Evolutionary conservation across 2,113 vertebrate genomes (phyloP).

Genomic region (Macheiramphus alcinus): DNA sequence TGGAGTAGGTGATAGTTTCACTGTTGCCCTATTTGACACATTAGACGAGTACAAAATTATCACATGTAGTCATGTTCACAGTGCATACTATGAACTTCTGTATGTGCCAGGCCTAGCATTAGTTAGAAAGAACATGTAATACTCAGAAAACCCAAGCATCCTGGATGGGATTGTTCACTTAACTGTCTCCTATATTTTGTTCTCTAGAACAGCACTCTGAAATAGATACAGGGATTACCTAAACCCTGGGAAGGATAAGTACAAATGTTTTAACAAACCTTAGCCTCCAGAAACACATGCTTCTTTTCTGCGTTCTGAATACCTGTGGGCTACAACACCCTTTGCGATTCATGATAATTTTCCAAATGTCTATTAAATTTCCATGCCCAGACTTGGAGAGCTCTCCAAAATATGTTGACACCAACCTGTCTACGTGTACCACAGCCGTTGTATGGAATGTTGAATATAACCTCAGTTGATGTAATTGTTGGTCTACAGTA

Average conservation of each 20-base stretch:
- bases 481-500: conserved; percentile 47
- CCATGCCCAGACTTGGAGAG: background rate
- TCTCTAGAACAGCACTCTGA: background rate
- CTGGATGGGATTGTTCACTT: background rate
- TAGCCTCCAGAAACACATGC: background rate
- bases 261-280: background rate
- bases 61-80: background rate
- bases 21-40: conserved; percentile 39
- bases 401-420: background rate
- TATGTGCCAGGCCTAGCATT: background rate
- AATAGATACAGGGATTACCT: background rate
- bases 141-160: background rate
- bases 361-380: background rate
- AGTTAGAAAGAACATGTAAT: background rate
- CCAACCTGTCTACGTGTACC: conserved; percentile 59
- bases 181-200: background rate
- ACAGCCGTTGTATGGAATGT: conserved; percentile 51
- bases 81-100: background rate
- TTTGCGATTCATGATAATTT: background rate
- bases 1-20: conserved; percentile 67
- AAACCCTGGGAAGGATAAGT: background rate
- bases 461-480: conserved; percentile 39
- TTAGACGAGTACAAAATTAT: background rate
- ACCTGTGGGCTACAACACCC: background rate
- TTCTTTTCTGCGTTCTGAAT: background rate